phyloP scores from a whole-genome alignment of 2,797 vertebrate species.

The Cheirogaleus major region DNA sequence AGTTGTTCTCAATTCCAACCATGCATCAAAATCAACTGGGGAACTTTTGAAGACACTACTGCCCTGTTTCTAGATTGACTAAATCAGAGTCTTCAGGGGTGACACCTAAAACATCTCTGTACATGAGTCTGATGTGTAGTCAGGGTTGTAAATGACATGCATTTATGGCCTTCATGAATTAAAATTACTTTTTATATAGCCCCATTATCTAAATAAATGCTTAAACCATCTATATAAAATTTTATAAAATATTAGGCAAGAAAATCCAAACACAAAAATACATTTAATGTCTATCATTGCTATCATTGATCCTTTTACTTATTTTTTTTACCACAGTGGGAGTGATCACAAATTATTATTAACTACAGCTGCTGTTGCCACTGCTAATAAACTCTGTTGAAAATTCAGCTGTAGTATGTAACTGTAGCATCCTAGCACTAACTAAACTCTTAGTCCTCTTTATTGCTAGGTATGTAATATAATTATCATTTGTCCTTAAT shows the following conservation, averaged over 20 bases:
- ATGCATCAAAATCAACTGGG: not conserved
- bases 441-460: not conserved
- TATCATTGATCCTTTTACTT: not conserved
- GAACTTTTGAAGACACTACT: not conserved
- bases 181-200: not conserved
- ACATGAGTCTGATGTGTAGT: not conserved
- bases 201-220: slow-evolving; percentile 24
- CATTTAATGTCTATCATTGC: slow-evolving; percentile 20
- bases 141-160: not conserved
- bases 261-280: slow-evolving; percentile 31
- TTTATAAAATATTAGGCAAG: slow-evolving; percentile 37
- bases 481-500: slow-evolving; percentile 42
- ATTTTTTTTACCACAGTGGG: not conserved
- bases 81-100: not conserved
- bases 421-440: not conserved
- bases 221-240: not conserved
- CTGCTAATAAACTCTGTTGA: slow-evolving; percentile 11
- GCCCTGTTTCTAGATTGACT: not conserved
- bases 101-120: not conserved
- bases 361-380: not conserved
- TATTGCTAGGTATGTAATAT: slow-evolving; percentile 2
- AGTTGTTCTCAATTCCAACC: not conserved
- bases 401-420: not conserved
- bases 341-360: slow-evolving; percentile 35
- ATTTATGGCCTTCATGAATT: not conserved